Percentiles rank a stretch among this genome's conserved stretches.
Evolutionary conservation across 2,113 vertebrate species (phyloP).

Genomic region (Benitochromis conjunctus): DNA sequence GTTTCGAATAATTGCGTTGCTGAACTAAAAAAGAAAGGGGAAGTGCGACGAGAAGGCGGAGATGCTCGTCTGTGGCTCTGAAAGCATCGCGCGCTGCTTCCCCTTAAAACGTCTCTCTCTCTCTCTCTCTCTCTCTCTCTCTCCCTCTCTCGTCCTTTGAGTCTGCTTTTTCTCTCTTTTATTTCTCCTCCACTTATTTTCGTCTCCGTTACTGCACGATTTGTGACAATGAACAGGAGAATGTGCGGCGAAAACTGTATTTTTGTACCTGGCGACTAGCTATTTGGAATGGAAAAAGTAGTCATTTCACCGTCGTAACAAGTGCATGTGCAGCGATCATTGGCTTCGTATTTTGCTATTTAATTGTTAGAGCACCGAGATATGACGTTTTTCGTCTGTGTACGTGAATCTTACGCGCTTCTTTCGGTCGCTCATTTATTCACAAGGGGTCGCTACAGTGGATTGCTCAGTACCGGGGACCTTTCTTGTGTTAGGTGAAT

Average conservation of each 20-base stretch:
- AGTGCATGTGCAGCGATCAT: background rate
- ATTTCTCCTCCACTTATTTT: background rate
- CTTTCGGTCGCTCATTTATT: background rate
- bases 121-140: background rate
- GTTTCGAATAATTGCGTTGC: background rate
- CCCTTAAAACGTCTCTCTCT: background rate
- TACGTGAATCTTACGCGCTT: background rate
- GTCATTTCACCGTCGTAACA: background rate
- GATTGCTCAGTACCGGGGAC: background rate
- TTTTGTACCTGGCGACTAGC: background rate
- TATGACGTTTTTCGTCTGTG: background rate
- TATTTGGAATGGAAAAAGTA: no score
- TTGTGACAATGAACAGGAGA: background rate
- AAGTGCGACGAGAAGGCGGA: conserved; percentile 22
- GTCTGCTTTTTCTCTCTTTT: background rate
- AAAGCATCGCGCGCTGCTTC: background rate
- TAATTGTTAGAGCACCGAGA: background rate
- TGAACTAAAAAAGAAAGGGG: background rate
- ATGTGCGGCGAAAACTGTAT: background rate
- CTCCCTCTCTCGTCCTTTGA: background rate
- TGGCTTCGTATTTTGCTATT: background rate
- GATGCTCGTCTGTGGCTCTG: conserved; percentile 16
- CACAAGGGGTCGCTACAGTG: background rate
- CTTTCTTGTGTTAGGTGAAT: background rate
- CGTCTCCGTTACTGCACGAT: background rate